A percentile compares a stretch with the other conserved stretches of the same genome.
Conservation (phyloP, 2,797 vertebrate species). For the Aplochiton taeniatus region DNA sequence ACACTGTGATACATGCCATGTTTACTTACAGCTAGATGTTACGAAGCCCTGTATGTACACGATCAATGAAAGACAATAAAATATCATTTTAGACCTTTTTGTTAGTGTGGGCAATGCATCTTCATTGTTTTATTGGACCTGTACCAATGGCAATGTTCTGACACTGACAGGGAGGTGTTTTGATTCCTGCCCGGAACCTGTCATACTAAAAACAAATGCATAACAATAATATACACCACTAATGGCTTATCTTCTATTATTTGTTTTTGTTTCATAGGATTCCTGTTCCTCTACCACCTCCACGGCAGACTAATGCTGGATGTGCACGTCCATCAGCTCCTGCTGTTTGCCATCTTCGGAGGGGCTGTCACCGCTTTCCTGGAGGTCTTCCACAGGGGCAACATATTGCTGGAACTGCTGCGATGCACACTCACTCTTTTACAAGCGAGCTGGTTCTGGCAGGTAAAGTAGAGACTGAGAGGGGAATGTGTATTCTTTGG, state of each 20-base stretch:
- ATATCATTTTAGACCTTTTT: no score
- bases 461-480: slow-evolving; percentile 73
- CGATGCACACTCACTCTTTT: slow-evolving; percentile 83
- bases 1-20: no score
- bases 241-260: background rate
- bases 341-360: slow-evolving; percentile 81
- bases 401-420: slow-evolving; percentile 87
- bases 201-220: no score
- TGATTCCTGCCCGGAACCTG: no score
- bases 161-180: no score
- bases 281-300: slow-evolving; percentile 91
- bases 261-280: slow-evolving; percentile 71
- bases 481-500: background rate
- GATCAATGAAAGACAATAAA: no score
- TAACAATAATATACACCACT: background rate
- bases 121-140: no score
- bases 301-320: slow-evolving; percentile 89
- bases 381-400: slow-evolving; percentile 86
- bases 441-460: slow-evolving; percentile 97
- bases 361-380: slow-evolving; percentile 78
- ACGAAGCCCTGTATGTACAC: no score
- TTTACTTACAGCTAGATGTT: no score
- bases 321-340: slow-evolving; percentile 86
- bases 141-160: no score
- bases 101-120: no score